Percentiles rank a stretch among this genome's conserved stretches.
phyloP scores from a whole-genome alignment of 1,140 invertebrate species.

The Platorchestia sp. region DNA sequence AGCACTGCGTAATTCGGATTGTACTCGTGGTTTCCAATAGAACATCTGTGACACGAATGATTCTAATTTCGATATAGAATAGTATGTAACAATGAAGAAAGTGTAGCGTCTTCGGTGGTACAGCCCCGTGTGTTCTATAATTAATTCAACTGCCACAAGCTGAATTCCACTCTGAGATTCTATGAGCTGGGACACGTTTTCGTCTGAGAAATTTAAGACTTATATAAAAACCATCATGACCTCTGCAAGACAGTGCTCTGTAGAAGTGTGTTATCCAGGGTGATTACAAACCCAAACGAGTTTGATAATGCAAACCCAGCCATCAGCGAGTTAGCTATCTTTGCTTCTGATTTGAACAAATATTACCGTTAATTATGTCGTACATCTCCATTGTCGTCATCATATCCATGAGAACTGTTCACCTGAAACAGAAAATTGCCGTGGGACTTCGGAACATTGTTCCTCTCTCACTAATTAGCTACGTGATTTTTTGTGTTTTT shows the following conservation, averaged over 20 bases:
- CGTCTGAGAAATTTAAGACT: neutral
- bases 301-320: no score
- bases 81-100: neutral
- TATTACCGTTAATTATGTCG: neutral
- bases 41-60: neutral
- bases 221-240: neutral
- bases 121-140: neutral
- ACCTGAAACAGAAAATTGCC: neutral
- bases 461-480: neutral
- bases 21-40: neutral
- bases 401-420: neutral
- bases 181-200: neutral
- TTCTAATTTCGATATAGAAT: neutral
- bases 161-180: no score
- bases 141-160: no score
- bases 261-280: no score
- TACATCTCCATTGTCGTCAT: neutral
- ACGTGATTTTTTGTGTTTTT: neutral
- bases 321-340: no score
- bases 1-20: neutral
- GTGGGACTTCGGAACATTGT: neutral
- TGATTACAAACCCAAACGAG: no score
- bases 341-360: neutral
- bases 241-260: neutral
- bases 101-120: neutral